Base-by-base conservation (phyloP, 2,113 vertebrate genomes). In the Bucco capensis region DNA sequence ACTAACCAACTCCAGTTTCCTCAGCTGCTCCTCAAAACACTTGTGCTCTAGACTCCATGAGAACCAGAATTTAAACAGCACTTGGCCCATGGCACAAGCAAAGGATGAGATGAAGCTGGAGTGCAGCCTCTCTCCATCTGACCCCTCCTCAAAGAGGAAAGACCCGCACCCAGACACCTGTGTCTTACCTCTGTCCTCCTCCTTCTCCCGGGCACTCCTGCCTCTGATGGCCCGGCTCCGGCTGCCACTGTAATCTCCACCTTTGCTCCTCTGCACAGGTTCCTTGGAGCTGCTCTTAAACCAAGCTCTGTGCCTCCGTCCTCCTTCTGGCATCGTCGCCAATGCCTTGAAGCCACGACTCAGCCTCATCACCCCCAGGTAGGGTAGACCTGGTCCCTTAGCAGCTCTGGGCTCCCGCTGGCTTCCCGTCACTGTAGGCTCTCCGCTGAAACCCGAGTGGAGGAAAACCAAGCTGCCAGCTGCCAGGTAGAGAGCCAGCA, bases 381-480 rank as follows among this genome's bases (percentile, higher is more conserved):
- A 97, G 37, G 97, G 98, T 51, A 97, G 54, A 15, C 98, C 98
- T 0, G 96, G 93, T 3, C 94, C 94, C 57, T 95, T 95, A 0
- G 94, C 18, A 2, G 96, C 92, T 33, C 90, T 25, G 2, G 71
- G 5, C 12, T 71, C 5, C 0, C 71, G 92, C 1, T 75, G 92
- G 77, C 56, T 91, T 22, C 95, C 95, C 0, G 88, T 3, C 24
- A 95, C 73, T 64, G 37, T 40, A 33, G 97, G 97, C 91, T 98
- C 98, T 33, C 98, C 97, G 1, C 97, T 79, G 1, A 99, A 98
- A 30, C 98, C 98, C 0, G 99, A 96, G 62, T 99, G 99, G 21
- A 99, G 98, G 96, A 99, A 99, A 65, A 99, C 98, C 12, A 99
- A 96, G 86, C 99, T 99, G 31, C 99, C 99, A 0, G 99, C 99